Evolutionary conservation across 2,113 vertebrate genomes (phyloP), one percentile per base, ranked within the genome.

Genomic region (Oryzias curvinotus): DNA sequence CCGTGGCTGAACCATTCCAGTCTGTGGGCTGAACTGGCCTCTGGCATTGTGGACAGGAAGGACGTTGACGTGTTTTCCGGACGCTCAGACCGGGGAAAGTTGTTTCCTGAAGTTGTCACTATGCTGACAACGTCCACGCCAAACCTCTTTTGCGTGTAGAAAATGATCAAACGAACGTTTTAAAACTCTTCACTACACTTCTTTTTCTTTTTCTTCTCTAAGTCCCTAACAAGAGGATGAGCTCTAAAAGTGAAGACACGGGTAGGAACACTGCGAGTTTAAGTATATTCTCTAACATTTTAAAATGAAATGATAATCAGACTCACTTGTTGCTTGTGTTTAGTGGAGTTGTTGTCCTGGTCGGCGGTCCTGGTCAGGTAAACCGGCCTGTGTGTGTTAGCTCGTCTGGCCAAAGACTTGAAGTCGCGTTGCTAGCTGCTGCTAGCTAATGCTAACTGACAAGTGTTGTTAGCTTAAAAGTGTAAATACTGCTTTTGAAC

Each of bases 11-110:
- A 23, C 1, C 21, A 23, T 23, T 23, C 21, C 21, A 23, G 21
- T 23, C 21, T 36, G 2, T 2, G 5, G 4, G 26, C 26, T 28
- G 5, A 19, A 16, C 6, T n/a, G 1, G 10, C 44, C 49, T 67
- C 44, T 36, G 74, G 65, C 14, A n/a, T 36, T 10, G 45, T 14
- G 74, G 66, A 86, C 81, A 83, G 85, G 90, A 90, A 91, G 84
- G 73, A 84, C 23, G 75, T 54, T 87, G 82, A 87, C 89, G 91
- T 82, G 61, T 87, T 82, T 89, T 91, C 91, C 91, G 86, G 65
- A 83, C 85, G 85, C 78, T 80, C 21, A 63, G 67, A 91, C 90
- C 90, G 87, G 91, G 89, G 89, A 89, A 91, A 90, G 89, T 90
- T 84, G 90, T 90, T 93, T 92, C 91, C 91, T 92, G 89, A 83